These are phyloP conservation scores for Scelioninae gen. 2 DNA, from an alignment of 2,888 invertebrate species.

Conservation along the genomic window DNA sequence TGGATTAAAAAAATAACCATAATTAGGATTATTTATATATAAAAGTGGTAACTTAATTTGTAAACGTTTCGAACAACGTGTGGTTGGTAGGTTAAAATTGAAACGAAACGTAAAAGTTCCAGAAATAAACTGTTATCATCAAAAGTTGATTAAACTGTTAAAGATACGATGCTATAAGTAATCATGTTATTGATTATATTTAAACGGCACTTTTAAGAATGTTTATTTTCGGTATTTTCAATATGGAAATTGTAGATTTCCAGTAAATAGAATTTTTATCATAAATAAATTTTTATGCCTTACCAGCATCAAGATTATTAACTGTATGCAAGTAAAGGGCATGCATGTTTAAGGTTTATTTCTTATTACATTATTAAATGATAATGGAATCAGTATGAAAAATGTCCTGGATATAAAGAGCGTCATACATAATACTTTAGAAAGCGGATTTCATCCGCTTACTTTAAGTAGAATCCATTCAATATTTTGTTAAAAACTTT, in stretches of 20 bases:
- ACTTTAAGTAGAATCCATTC: not conserved
- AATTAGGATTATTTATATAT: not conserved
- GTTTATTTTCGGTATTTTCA: too few species aligned
- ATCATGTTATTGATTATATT: not conserved
- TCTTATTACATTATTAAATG: not conserved
- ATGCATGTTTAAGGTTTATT: too few species aligned
- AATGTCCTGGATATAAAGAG: not conserved
- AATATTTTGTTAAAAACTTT: not conserved
- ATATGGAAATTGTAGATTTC: too few species aligned
- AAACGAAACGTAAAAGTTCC: not conserved
- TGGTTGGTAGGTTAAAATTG: not conserved
- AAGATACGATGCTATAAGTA: not conserved
- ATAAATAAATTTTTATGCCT: too few species aligned
- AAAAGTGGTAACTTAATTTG: not conserved
- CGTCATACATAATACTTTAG: not conserved
- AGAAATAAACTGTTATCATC: not conserved
- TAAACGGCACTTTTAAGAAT: too few species aligned
- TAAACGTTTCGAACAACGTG: not conserved
- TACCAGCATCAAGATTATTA: too few species aligned
- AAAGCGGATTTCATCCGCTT: not conserved
- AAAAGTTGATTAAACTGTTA: not conserved
- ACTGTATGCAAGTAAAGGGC: too few species aligned
- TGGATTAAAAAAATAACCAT: too few species aligned
- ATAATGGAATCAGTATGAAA: not conserved
- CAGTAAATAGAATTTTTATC: too few species aligned